These are phyloP conservation scores for Pomacea canaliculata DNA, from an alignment of 2,888 invertebrate genomes.

Conservation along the genomic window DNA sequence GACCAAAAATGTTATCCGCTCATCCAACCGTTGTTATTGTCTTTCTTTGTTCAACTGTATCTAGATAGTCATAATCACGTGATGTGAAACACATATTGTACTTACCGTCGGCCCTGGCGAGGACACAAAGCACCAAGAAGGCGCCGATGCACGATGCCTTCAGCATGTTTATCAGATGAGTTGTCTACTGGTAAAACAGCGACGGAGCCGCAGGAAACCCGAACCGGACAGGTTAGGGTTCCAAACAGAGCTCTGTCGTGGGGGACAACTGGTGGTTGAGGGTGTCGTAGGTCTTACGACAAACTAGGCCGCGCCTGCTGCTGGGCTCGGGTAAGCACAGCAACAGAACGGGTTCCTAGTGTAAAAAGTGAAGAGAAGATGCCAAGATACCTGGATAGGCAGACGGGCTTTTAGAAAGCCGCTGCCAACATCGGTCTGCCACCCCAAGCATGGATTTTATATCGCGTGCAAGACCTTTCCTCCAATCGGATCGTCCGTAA, in stretches of 20 bases:
- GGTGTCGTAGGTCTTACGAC: conserved; percentile 6
- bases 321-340: conserved; percentile 10
- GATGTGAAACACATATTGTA: background rate
- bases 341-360: conserved; percentile 14
- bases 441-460: conserved; percentile 1
- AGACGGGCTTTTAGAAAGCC: conserved; percentile 20
- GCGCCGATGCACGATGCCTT: background rate
- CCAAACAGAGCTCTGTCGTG: background rate
- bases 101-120: conserved; percentile 13
- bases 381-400: conserved; percentile 4
- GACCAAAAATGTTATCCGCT: too few species aligned
- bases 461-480: conserved; percentile 9
- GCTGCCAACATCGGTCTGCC: conserved; percentile 19
- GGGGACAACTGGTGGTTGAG: background rate
- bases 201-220: background rate
- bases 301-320: conserved; percentile 13
- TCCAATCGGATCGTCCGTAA: conserved; percentile 23
- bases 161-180: background rate
- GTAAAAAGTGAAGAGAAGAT: background rate
- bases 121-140: background rate
- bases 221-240: background rate
- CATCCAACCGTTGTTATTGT: too few species aligned
- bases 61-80: background rate
- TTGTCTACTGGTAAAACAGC: background rate
- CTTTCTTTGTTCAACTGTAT: too few species aligned